Conservation (phyloP, 92 coral and sea anemone species). For the Siderastrea siderea region DNA sequence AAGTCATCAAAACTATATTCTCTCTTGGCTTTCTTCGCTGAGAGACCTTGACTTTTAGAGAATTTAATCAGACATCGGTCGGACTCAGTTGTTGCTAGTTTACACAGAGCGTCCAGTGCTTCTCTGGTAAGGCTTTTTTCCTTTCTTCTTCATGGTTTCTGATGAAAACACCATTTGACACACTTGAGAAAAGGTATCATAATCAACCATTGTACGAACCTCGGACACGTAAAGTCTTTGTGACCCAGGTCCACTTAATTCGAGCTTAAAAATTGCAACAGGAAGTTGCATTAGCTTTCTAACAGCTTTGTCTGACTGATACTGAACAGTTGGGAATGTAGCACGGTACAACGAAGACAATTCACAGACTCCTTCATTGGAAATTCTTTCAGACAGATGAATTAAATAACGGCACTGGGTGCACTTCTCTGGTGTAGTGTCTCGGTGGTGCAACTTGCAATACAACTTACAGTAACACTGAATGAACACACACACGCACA, state of each 20-base stretch:
- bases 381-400: conserved; percentile 14
- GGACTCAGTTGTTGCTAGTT: conserved; percentile 43
- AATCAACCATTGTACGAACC: conserved; percentile 36
- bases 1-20: conserved; percentile 44
- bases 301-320: conserved; percentile 64
- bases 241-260: no score
- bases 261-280: conserved; percentile 52
- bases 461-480: no score
- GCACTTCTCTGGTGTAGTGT: conserved; percentile 39
- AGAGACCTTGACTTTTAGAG: conserved; percentile 54
- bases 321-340: conserved; percentile 30
- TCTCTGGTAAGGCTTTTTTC: conserved; percentile 35
- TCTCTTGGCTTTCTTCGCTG: conserved; percentile 42
- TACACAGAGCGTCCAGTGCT: conserved; percentile 43
- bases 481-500: no score
- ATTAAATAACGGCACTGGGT: conserved; percentile 30
- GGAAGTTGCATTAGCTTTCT: conserved; percentile 62
- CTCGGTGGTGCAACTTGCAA: conserved; percentile 38
- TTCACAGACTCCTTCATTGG: no score
- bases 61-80: conserved; percentile 52
- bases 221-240: conserved; percentile 55
- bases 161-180: conserved; percentile 35
- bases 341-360: no score
- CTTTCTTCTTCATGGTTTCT: conserved; percentile 3
- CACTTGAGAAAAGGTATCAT: conserved; percentile 26